Base-by-base conservation (phyloP, 2,888 invertebrate species). In the Tortricodes alternella region DNA sequence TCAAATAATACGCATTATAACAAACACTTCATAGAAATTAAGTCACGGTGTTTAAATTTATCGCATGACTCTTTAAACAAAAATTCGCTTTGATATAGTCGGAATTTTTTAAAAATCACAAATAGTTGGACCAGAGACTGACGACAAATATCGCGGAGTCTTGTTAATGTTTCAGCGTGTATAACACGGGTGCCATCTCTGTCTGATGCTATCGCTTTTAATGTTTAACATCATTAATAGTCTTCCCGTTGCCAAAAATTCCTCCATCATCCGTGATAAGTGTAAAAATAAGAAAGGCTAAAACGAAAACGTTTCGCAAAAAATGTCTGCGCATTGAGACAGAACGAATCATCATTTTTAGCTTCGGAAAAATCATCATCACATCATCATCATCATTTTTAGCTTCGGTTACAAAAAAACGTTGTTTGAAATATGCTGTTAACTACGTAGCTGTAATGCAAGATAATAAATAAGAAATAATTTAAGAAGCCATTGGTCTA, bases 1-100 rank as follows among this genome's bases (percentile, higher is more conserved):
- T 66, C 67, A 55, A 18, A 61, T 62, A 52, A 62, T 62, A 50
- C 60, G 60, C 27, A 34, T 3, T 18, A 32, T 18, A 3, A 21
- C 16, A 38, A 43, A 56, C 18, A 37, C 3, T 50, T 43, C 43
- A 11, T 6, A 27, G 34, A 53, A 41, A 16, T 41, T 18, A 7
- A 39, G 15, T 27, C 16, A 39, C 9, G 15, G 21, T 24, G 13
- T 8, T 35, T 18, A 37, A 37, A 4, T 3, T n/a, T n/a, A 27
- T 3, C 27, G n/a, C 27, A 4, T 21, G 21, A 2, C 27, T 1
- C 7, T 27, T 27, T 9, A n/a, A 0, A 29, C 11, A 29, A n/a
- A n/a, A n/a, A n/a, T n/a, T n/a, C n/a, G n/a, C n/a, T n/a, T n/a
- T n/a, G n/a, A n/a, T n/a, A n/a, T n/a, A n/a, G n/a, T 35, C 15